These are phyloP conservation scores for Steatocranus sp. DNA, from an alignment of 2,797 vertebrate species.

Conservation along the genomic window DNA sequence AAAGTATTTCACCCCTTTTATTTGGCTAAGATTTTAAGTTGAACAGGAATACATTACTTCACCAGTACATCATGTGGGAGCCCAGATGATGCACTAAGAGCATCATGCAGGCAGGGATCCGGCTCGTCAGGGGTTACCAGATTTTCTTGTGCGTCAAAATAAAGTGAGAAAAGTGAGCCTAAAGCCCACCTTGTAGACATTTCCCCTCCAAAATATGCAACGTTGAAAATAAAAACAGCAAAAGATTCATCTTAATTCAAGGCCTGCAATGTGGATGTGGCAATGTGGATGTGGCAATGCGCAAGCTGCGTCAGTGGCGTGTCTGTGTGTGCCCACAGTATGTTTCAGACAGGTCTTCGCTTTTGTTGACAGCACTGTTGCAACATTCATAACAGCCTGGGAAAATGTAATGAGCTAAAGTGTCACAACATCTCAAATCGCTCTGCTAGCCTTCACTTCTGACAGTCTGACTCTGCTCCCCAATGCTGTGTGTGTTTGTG, in stretches of 20 bases:
- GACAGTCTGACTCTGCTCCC: slow-evolving; percentile 46
- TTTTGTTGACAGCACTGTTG: slow-evolving; percentile 66
- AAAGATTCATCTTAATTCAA: slow-evolving; percentile 22
- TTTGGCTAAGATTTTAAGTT: slow-evolving; percentile 9
- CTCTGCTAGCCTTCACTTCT: slow-evolving; percentile 56
- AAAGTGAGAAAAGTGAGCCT: slow-evolving; percentile 1
- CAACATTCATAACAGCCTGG: slow-evolving; percentile 62
- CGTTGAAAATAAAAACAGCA: slow-evolving; percentile 14
- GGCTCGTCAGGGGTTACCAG: slow-evolving; percentile 6
- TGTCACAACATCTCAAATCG: slow-evolving; percentile 77
- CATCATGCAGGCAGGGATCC: not conserved
- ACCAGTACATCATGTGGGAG: slow-evolving; percentile 4
- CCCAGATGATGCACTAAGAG: slow-evolving; percentile 2
- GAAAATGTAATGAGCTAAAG: slow-evolving; percentile 75
- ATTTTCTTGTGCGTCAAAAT: not conserved
- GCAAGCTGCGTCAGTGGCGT: not conserved
- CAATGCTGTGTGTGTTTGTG: not conserved
- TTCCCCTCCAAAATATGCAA: not conserved
- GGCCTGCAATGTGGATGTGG: not conserved
- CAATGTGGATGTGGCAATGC: not conserved
- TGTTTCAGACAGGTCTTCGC: slow-evolving; percentile 48
- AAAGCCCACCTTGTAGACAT: slow-evolving; percentile 25
- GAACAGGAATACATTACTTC: slow-evolving; percentile 3
- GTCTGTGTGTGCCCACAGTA: not conserved
- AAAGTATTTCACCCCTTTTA: not conserved